Base-by-base conservation (phyloP, 1,140 invertebrate species). In the Sipha flava region DNA sequence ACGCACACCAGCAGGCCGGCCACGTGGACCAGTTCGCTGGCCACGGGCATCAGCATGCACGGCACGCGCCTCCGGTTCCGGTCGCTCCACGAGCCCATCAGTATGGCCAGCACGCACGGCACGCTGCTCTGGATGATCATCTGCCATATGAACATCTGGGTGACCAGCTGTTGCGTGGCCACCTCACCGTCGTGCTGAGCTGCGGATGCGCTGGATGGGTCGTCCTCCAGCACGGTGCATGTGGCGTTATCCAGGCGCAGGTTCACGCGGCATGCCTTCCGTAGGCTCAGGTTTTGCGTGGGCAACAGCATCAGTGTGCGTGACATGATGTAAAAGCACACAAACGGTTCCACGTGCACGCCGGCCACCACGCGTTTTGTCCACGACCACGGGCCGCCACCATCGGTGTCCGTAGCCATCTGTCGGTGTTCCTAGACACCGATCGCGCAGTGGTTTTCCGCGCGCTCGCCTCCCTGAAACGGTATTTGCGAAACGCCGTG, bases 221-320 rank as follows among this genome's bases (percentile, higher is more conserved):
- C 83, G 52, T 86, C 87, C 1, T 90, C 89, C 14, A 95, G 84
- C 0, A 91, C 90, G 81, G 91, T 89, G 84, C 93, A 95, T 2
- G 93, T 87, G 66, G 90, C 88, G 54, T 89, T 87, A 1, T 89
- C 87, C 81, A 92, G 92, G 18, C 85, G 88, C 75, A 94, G 87
- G 85, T 94, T 94, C 0, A 94, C 92, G 73, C 91, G 86, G 83
- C 93, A 95, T 0, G 93, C 93, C 85, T 94, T 94, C 84, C 94
- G 92, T 82, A 94, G 87, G 83, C 92, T 93, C 18, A 95, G 86
- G 85, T 94, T 93, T 84, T 93, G 92, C 21, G 91, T 92, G 31
- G 92, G 92, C 57, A 93, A 84, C 23, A 89, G 89, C 1, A 92
- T 90, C 2, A 93, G 85, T 14, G 93, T 91, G 77, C 91, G 91